Percentiles rank a stretch among this genome's conserved stretches.
These are phyloP conservation scores for Aspidoscelis tigris DNA, from an alignment of 2,113 vertebrate genomes.

Conservation along the genomic window DNA sequence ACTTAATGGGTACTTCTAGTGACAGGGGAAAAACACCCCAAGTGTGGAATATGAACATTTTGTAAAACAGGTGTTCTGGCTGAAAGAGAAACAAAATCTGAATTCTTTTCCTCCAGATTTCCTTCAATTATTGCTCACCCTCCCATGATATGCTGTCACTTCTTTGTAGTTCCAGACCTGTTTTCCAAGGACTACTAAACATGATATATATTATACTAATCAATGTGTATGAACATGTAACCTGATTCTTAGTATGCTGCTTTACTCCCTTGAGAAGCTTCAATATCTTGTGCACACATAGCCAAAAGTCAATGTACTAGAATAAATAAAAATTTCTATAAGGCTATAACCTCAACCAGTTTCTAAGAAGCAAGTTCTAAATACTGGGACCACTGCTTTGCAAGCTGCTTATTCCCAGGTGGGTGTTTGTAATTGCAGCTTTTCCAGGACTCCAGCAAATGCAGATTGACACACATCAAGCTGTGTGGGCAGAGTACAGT, in stretches of 20 bases:
- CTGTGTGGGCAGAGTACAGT: background rate
- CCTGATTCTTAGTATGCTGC: too few species aligned
- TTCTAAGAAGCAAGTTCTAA: too few species aligned
- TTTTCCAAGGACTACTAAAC: too few species aligned
- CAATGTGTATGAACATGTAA: too few species aligned
- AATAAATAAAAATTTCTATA: too few species aligned
- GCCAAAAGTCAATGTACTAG: too few species aligned
- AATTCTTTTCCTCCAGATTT: background rate
- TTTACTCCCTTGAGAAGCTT: background rate
- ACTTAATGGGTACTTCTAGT: too few species aligned
- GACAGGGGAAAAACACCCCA: background rate
- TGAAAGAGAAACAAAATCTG: background rate
- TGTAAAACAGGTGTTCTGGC: background rate
- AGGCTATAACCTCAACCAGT: background rate
- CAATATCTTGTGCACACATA: background rate
- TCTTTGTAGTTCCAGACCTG: too few species aligned
- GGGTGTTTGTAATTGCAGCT: background rate
- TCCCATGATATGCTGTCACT: too few species aligned
- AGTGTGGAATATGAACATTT: background rate
- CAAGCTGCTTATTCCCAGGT: background rate
- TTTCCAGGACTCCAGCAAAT: background rate
- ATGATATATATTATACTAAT: too few species aligned
- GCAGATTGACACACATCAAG: background rate
- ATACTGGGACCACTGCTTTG: too few species aligned
- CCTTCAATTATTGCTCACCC: background rate